Percentiles rank a stretch among this genome's conserved stretches.
Evolutionary conservation across 2,113 vertebrate genomes (phyloP).

Genomic region (Microtus oregoni): DNA sequence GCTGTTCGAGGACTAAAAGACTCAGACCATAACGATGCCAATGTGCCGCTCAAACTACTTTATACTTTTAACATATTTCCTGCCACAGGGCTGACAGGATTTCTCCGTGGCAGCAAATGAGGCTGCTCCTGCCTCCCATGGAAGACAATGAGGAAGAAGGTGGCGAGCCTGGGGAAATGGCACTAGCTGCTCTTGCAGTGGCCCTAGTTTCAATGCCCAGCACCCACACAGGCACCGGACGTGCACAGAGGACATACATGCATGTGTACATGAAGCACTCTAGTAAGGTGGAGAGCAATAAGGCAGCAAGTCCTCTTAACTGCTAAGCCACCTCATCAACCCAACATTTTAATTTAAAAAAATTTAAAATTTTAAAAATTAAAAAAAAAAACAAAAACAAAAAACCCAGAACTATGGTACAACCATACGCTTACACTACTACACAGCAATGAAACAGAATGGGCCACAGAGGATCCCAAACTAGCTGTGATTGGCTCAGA

Average conservation of each 20-base stretch:
- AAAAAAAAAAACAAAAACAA: neutral
- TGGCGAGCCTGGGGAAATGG: neutral
- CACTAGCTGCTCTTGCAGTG: neutral
- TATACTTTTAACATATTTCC: neutral
- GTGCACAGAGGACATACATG: neutral
- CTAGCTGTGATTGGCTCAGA: too few species aligned
- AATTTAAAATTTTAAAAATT: too few species aligned
- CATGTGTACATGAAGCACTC: neutral
- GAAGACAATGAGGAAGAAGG: conserved; percentile 1
- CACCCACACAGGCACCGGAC: neutral
- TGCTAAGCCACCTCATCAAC: neutral
- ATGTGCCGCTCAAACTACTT: neutral
- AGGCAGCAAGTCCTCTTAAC: neutral
- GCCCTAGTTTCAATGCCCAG: neutral
- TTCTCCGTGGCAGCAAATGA: neutral
- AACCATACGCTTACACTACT: neutral
- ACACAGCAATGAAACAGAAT: neutral
- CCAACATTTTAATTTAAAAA: neutral
- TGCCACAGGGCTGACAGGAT: neutral
- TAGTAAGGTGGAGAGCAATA: neutral
- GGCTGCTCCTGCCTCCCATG: neutral
- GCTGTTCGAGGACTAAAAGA: neutral
- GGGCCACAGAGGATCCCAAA: neutral
- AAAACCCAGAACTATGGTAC: neutral
- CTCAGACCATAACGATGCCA: neutral